Evolutionary conservation across 2,888 invertebrate species (phyloP), one percentile per base, ranked within the genome.

Genomic region (Drosophila neutralis): DNA sequence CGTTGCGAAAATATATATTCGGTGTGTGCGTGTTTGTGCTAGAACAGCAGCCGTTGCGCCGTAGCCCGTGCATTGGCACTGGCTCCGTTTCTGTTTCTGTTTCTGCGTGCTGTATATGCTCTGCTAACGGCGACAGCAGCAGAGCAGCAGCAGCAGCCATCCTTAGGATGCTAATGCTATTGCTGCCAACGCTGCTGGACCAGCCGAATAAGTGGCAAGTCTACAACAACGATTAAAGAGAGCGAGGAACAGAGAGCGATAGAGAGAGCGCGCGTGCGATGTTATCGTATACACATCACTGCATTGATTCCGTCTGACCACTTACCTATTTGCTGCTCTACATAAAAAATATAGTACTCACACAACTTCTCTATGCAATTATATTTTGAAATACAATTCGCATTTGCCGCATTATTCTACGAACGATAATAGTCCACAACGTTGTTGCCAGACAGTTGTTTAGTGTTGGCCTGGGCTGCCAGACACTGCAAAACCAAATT

Each of bases 31-130:
- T 29, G 29, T n/a, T n/a, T 29, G 45, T 54, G 66, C 66, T 63
- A 65, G 64, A 54, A 61, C 77, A 69, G 74, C 79, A 65, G 73
- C 73, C 68, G 78, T 69, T 69, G 71, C 63, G 42, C 42, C 61
- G 65, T 72, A 62, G 76, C 77, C 77, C 69, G 85, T 82, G 82
- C 87, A 87, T 70, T 77, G 84, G 74, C 84, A 67, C 72, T 78
- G 80, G 72, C 78, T 83, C 66, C 63, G 86, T 68, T 71, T 76
- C 72, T 80, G 75, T 73, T 81, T 83, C 75, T 82, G 73, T 69
- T 53, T 69, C 54, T 75, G 69, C 54, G 68, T 51, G 62, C 48
- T 48, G 61, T 53, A 24, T 45, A 15, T 24, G 27, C 58, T 73
- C 45, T 67, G 64, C 38, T 42, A 45, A 45, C 57, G 31, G 54